phyloP scores from a whole-genome alignment of 2,113 vertebrate species.

The Grammatotria lemairii region DNA sequence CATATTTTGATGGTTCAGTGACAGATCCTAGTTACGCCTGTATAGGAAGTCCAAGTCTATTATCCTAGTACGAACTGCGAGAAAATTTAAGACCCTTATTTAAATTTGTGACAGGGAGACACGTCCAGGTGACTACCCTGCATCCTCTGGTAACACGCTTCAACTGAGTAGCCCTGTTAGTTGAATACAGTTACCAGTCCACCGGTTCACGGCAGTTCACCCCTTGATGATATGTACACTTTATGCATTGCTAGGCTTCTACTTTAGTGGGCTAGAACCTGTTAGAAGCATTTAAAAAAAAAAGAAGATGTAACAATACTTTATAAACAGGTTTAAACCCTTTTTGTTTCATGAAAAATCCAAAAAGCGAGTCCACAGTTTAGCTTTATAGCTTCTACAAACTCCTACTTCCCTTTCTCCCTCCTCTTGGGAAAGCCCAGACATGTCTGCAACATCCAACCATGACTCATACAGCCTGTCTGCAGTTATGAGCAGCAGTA shows the following conservation, averaged over 20 bases:
- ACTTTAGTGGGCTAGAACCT: background rate
- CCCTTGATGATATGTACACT: background rate
- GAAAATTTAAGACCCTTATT: too few relatives aligned
- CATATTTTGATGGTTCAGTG: background rate
- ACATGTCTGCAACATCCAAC: background rate
- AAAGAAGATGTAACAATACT: background rate
- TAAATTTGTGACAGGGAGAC: background rate
- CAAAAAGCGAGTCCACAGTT: background rate
- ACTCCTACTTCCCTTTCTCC: background rate
- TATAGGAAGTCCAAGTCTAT: background rate
- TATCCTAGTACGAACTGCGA: background rate
- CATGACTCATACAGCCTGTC: background rate
- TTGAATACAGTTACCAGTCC: background rate
- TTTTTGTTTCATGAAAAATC: background rate
- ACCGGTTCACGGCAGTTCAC: accelerated
- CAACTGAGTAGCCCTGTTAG: background rate
- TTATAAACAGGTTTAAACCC: background rate
- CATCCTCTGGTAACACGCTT: background rate
- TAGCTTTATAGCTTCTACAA: background rate
- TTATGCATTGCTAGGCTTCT: background rate
- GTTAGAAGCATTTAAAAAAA: background rate
- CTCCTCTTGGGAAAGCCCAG: background rate
- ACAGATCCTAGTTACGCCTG: background rate
- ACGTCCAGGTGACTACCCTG: background rate
- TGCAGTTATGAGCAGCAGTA: background rate